Conservation (phyloP, 2,113 vertebrate genomes). For the Suncus etruscus region DNA sequence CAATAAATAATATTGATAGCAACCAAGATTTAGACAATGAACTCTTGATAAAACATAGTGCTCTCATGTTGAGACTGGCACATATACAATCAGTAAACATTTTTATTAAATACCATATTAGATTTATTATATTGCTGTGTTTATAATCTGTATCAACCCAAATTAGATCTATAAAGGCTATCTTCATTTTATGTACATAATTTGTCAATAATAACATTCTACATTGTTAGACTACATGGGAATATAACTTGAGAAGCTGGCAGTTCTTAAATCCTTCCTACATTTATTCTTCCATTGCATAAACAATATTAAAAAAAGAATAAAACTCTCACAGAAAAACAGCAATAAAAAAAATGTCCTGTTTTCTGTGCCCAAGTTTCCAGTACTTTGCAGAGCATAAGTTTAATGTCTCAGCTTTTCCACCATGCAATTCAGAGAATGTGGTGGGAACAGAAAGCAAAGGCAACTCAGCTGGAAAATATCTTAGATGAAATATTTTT, state of each 20-base stretch:
- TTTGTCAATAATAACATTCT: slow-evolving; percentile 73
- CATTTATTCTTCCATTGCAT: slow-evolving; percentile 69
- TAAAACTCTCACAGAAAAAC: slow-evolving; percentile 79
- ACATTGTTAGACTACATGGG: slow-evolving; percentile 55
- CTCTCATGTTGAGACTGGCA: slow-evolving; percentile 61
- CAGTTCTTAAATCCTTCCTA: slow-evolving; percentile 62
- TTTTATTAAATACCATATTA: slow-evolving; percentile 53
- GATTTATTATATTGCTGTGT: slow-evolving; percentile 33
- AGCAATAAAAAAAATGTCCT: slow-evolving; percentile 76
- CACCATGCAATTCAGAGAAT: slow-evolving; percentile 86
- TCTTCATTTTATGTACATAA: slow-evolving; percentile 50
- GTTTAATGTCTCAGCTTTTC: slow-evolving; percentile 87
- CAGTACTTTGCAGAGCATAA: slow-evolving; percentile 81
- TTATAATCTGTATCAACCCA: slow-evolving; percentile 31
- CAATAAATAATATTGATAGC: slow-evolving; percentile 69
- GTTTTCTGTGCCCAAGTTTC: slow-evolving; percentile 85
- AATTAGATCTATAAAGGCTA: slow-evolving; percentile 43
- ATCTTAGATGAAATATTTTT: slow-evolving; percentile 91
- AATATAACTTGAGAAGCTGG: slow-evolving; percentile 66
- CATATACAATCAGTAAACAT: slow-evolving; percentile 59
- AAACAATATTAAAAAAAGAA: slow-evolving; percentile 74
- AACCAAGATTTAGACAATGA: slow-evolving; percentile 65
- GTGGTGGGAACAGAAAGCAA: slow-evolving; percentile 88
- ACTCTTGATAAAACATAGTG: slow-evolving; percentile 64
- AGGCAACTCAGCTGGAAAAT: slow-evolving; percentile 89